Evolutionary conservation across 2,888 invertebrate genomes (phyloP), one percentile per base, ranked within the genome.

Genomic region (Drosophila austrosaltans): DNA sequence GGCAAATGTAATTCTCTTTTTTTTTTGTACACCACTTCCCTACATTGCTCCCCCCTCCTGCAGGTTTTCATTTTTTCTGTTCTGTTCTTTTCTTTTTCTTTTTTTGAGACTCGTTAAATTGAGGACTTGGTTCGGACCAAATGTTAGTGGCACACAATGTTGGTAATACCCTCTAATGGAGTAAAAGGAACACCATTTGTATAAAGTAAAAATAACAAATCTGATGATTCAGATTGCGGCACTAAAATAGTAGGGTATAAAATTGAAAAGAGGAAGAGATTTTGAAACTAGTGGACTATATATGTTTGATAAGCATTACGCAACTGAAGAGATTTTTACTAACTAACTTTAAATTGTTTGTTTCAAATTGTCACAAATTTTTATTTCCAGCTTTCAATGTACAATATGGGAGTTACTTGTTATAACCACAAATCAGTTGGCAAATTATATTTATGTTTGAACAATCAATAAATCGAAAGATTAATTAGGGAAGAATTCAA

Each of bases 1-100:
- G 58, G 75, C 61, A 62, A 72, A 53, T 75, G 69, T 75, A 74
- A 72, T 72, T 73, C 63, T 73, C 10, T 3, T 12, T 44, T 3
- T 28, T 40, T 7, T 28, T n/a, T 5, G 8, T 44, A 2, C 22
- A 36, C 12, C 7, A 0, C 3, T 39, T 53, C 28, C 12, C 5
- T 53, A 30, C 30, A 30, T 5, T 25, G 16, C 16, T 6, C 1
- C 2, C 3, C 2, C 0, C 2, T 12, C 30, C 36, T 12, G 20
- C 22, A 40, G 54, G 36, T 39, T 75, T 75, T 62, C 25, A 8
- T 54, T 63, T 54, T 48, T 20, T 8, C 3, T 2, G 22, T 48
- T 48, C 25, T 10, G 2, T 48, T 1, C 8, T 8, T 48, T 8
- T 2, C 22, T 48, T 48, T 48, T 10, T 22, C 25, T 48, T 48